Evolutionary conservation across 2,888 invertebrate genomes (phyloP).

Genomic region (Scaptomyza cyrtandrae): DNA sequence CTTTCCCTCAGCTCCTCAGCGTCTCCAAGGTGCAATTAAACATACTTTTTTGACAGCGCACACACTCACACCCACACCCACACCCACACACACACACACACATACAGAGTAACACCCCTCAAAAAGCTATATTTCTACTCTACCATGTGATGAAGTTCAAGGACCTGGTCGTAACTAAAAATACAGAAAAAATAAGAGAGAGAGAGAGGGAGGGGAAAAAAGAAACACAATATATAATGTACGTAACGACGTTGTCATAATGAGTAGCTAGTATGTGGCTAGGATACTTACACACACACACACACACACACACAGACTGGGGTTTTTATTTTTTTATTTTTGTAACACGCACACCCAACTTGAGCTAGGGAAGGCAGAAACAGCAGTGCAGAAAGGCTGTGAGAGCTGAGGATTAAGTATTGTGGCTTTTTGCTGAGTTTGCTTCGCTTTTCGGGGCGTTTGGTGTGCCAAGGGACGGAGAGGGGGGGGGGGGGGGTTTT

Average conservation of each 20-base stretch:
- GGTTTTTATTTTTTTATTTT: constrained; percentile 58
- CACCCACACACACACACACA: too few relatives aligned
- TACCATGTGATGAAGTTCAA: constrained; percentile 56
- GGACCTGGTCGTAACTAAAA: constrained; percentile 62
- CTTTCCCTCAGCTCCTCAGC: neutral
- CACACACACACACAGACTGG: neutral
- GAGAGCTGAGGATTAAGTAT: constrained; percentile 21
- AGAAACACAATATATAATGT: constrained; percentile 35
- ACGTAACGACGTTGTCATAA: constrained; percentile 65
- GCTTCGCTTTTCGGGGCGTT: neutral
- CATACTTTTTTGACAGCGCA: neutral
- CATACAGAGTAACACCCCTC: neutral
- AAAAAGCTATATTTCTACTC: neutral
- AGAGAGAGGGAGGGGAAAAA: neutral
- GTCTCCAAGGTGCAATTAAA: constrained; percentile 1
- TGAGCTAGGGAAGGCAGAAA: constrained; percentile 1
- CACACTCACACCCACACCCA: too few relatives aligned
- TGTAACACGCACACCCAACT: constrained; percentile 60
- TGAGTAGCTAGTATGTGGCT: constrained; percentile 60
- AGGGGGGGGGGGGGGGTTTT: neutral
- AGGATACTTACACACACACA: constrained; percentile 43
- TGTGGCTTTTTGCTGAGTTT: constrained; percentile 24
- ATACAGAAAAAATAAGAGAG: constrained; percentile 27
- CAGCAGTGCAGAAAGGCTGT: neutral
- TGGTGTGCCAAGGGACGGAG: neutral